phyloP scores from a whole-genome alignment of 2,797 vertebrate genomes.

The Lagorchestes hirsutus region DNA sequence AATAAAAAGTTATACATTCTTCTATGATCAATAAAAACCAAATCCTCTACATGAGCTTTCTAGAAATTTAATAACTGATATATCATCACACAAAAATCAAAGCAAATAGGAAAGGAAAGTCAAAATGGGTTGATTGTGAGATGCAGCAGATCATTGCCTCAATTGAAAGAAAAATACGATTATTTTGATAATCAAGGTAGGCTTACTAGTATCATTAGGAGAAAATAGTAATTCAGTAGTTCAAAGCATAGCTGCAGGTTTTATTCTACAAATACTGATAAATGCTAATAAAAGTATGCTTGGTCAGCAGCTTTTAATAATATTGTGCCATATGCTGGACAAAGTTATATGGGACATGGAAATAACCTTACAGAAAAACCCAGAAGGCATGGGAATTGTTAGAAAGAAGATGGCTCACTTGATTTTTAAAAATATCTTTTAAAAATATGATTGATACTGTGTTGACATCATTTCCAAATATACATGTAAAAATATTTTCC shows the following conservation, averaged over 20 bases:
- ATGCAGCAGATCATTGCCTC: not conserved
- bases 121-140: not conserved
- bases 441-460: not conserved
- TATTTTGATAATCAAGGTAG: not conserved
- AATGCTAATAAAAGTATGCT: not conserved
- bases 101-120: not conserved
- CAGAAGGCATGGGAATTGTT: not conserved
- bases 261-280: not conserved
- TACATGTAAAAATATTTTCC: slow-evolving; percentile 31
- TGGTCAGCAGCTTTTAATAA: not conserved
- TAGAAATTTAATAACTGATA: not conserved
- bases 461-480: slow-evolving; percentile 26
- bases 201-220: not conserved
- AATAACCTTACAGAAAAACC: not conserved
- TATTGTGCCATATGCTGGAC: not conserved
- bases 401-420: not conserved
- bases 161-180: not conserved
- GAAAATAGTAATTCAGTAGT: not conserved
- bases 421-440: not conserved
- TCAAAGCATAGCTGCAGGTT: not conserved
- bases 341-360: not conserved
- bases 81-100: not conserved
- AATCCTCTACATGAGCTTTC: not conserved
- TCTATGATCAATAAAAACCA: not conserved
- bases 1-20: not conserved